Evolutionary conservation across 2,113 vertebrate species (phyloP).

Genomic region (Thymallus thymallus): DNA sequence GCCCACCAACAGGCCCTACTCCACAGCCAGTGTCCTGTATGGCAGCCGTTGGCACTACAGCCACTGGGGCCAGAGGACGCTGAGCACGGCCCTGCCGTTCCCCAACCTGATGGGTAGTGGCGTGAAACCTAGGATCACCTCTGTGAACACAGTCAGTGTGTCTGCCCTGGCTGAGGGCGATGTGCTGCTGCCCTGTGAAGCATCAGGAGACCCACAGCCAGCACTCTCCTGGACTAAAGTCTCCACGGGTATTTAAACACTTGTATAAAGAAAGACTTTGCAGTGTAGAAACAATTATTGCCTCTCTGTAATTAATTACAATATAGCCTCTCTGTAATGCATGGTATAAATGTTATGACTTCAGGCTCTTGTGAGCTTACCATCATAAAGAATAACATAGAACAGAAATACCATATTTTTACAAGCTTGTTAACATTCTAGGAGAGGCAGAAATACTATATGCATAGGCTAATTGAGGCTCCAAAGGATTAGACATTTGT

Average conservation of each 20-base stretch:
- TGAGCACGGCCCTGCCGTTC: slow-evolving; percentile 64
- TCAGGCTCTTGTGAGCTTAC: background rate
- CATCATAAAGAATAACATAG: background rate
- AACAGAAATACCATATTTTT: too few species aligned
- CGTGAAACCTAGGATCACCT: slow-evolving; percentile 67
- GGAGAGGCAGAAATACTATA: background rate
- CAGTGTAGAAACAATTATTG: too few species aligned
- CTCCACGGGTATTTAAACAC: slow-evolving; percentile 66
- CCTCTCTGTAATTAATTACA: too few species aligned
- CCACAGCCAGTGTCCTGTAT: slow-evolving; percentile 42
- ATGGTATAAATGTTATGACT: too few species aligned
- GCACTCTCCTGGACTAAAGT: slow-evolving; percentile 76
- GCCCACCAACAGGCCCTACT: slow-evolving; percentile 36
- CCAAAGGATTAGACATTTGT: background rate
- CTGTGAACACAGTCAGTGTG: slow-evolving; percentile 58
- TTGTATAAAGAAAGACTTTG: too few species aligned
- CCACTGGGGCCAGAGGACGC: slow-evolving; percentile 17
- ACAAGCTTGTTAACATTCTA: too few species aligned
- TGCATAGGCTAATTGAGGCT: background rate
- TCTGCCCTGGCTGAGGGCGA: slow-evolving; percentile 72
- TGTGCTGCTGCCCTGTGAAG: slow-evolving; percentile 68
- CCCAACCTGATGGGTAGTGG: slow-evolving; percentile 56
- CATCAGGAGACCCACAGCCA: slow-evolving; percentile 69
- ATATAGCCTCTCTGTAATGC: too few species aligned
- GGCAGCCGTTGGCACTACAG: slow-evolving; percentile 57